Base-by-base conservation (phyloP, 2,888 invertebrate species). In the Ctena decussata region DNA sequence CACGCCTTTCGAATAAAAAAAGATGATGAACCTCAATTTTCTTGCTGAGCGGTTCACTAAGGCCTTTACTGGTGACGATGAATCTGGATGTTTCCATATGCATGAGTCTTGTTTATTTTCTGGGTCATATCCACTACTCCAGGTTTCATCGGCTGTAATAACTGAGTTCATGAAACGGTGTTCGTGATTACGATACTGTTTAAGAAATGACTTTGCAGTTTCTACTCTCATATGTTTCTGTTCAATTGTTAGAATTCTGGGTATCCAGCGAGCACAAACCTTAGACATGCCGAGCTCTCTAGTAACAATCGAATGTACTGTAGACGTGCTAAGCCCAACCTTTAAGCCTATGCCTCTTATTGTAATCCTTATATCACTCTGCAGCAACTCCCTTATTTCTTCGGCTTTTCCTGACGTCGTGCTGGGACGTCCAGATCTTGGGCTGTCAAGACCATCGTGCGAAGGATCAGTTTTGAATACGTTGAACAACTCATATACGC, bases 261-360 rank as follows among this genome's bases (percentile, higher is more conserved):
- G 69, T 41, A 80, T 65, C 74, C 80, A 80, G 30, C 46, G 65
- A 65, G 73, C 74, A 44, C 65, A 80, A 0, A 73, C 60, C 32
- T 74, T 57, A 5, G 60, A 18, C 74, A 73, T 74, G 27, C 74
- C 35, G 2, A 44, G 65, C 46, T 65, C 65, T 21, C 2, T 73
- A 1, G 65, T 73, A 46, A 74, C 24, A 41, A 79, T 79, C 0
- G 8, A 24, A 79, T 72, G 73, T 3, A 73, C 57, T 57, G 79
- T 49, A 21, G 27, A 35, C 21, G 41, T 72, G 72, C 60, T 60
- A 60, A 71, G 71, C 30, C 79, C 72, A 72, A 57, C 73, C 44
- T 72, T 79, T 0, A 41, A 18, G 0, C 37, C 72, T 18, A 73
- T 73, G 37, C 74, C 74, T 15, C 69, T 0, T 15, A 80, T 35